Evolutionary conservation across 2,888 invertebrate genomes (phyloP), one percentile per base, ranked within the genome.

Genomic region (Aproaerema taeniolella): DNA sequence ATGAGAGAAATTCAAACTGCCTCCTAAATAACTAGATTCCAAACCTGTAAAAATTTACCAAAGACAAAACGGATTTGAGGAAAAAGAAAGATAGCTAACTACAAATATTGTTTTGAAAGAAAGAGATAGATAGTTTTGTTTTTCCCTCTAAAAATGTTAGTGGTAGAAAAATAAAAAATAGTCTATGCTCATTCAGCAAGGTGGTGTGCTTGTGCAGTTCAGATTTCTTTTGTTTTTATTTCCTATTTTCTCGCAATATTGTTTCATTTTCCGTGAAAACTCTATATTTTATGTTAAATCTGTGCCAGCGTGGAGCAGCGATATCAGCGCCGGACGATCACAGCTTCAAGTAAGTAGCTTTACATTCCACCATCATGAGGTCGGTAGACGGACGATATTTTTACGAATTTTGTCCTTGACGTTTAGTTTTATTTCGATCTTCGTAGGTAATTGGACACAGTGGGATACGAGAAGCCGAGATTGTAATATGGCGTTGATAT

Each of bases 401-500:
- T 52, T 46, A 42, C 42, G 42, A 40, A 54, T 67, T 55, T 66
- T 53, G 74, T 65, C 74, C 72, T 73, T 75, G 74, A 63, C 55
- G 61, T 67, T 50, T 56, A 42, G 48, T 58, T 61, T 56, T 58
- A 38, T 20, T 39, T 43, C 43, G 16, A 37, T 43, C 30, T 8
- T 14, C 14, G 33, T 28, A 37, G 37, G 30, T 17, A n/a, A 37
- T 37, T 35, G 16, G 28, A n/a, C n/a, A n/a, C n/a, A n/a, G n/a
- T n/a, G n/a, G n/a, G n/a, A n/a, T n/a, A n/a, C n/a, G n/a, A n/a
- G n/a, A n/a, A n/a, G n/a, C n/a, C n/a, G n/a, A n/a, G n/a, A n/a
- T n/a, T n/a, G n/a, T n/a, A n/a, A n/a, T n/a, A n/a, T n/a, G n/a
- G n/a, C n/a, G n/a, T n/a, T n/a, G n/a, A n/a, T n/a, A n/a, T n/a